Evolutionary conservation across 2,113 vertebrate species (phyloP).

Genomic region (Typhlomys cinereus): DNA sequence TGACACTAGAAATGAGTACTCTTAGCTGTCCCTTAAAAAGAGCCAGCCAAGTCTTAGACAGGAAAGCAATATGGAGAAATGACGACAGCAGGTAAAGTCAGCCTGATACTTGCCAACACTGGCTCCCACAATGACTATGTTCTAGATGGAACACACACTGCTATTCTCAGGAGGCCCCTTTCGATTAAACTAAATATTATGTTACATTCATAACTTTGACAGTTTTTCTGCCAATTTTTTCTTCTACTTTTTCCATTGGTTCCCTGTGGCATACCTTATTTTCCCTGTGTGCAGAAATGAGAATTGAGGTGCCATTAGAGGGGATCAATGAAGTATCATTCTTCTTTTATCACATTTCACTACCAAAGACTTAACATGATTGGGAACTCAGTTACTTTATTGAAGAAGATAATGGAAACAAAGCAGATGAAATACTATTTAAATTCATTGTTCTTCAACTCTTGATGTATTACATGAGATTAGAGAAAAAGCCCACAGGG

Average conservation of each 20-base stretch:
- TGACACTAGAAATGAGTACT: not conserved
- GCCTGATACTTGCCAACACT: not conserved
- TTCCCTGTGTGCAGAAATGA: not conserved
- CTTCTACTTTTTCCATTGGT: not conserved
- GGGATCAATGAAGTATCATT: not conserved
- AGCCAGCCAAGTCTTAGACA: not conserved
- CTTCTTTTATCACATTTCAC: not conserved
- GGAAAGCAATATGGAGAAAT: not conserved
- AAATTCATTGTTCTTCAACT: conserved; percentile 38
- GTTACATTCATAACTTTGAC: not conserved
- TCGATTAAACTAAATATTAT: not conserved
- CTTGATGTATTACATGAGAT: not conserved
- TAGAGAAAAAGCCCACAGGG: not conserved
- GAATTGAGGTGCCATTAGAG: not conserved
- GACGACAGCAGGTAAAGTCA: not conserved
- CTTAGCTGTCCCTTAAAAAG: not conserved
- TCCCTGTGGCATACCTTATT: not conserved
- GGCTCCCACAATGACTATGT: not conserved
- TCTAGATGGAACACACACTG: not conserved
- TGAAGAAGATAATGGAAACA: conserved; percentile 67
- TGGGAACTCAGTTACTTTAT: conserved; percentile 54
- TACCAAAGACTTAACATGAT: conserved; percentile 49
- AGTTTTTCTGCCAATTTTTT: not conserved
- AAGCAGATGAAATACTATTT: conserved; percentile 56
- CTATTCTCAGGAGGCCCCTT: not conserved